Evolutionary conservation across 2,113 vertebrate genomes (phyloP).

Genomic region (Gymnorhina tibicen): DNA sequence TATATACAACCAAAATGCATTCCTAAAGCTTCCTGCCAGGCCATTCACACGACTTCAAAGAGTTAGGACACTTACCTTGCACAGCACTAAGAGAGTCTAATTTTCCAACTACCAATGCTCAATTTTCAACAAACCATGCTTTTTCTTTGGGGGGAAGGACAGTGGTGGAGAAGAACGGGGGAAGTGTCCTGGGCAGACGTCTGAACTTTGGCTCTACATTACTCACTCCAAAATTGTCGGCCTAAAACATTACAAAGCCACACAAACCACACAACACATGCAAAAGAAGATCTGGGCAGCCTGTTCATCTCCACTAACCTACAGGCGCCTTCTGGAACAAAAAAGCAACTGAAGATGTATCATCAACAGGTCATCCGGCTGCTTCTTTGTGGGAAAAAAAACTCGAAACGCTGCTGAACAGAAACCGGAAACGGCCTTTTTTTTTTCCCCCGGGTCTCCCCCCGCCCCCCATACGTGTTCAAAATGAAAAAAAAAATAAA

Average conservation of each 20-base stretch:
- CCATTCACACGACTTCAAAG: not conserved
- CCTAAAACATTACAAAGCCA: not conserved
- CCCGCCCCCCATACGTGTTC: not conserved
- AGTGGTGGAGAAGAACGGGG: not conserved
- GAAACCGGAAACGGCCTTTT: not conserved
- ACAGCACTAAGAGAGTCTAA: not conserved
- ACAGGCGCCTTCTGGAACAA: not conserved
- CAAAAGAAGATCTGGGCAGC: not conserved
- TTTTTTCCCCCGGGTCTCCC: not conserved
- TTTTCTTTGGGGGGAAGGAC: not conserved
- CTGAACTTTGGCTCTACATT: not conserved
- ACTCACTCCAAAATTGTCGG: not conserved
- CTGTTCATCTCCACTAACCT: not conserved
- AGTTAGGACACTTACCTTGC: not conserved
- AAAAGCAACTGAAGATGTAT: not conserved
- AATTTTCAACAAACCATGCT: not conserved
- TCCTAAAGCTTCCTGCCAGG: not conserved
- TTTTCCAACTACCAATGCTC: not conserved
- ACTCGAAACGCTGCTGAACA: not conserved
- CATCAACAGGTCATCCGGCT: slow-evolving; percentile 2
- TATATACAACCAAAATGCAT: not conserved
- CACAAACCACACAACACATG: accelerated
- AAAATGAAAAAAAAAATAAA: not conserved
- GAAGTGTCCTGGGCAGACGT: accelerated
- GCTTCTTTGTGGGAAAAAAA: not conserved